Evolutionary conservation across 1,140 invertebrate genomes (phyloP).

Genomic region (Epicauta chinensis): DNA sequence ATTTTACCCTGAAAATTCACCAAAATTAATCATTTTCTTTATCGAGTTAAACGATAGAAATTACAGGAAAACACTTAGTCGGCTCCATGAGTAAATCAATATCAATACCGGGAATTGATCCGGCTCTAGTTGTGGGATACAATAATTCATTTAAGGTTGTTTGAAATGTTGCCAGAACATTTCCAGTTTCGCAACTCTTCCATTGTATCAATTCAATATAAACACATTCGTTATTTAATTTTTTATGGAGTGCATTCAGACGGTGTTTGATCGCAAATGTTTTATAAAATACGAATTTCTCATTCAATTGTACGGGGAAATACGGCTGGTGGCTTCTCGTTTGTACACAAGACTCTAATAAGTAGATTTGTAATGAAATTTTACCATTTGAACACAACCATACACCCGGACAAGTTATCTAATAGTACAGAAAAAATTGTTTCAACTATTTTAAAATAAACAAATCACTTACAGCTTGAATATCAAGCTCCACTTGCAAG

Average conservation of each 20-base stretch:
- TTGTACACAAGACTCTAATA: conserved; percentile 53
- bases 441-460: not conserved
- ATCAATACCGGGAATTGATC: conserved; percentile 47
- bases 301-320: conserved; percentile 58
- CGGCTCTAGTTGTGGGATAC: conserved; percentile 47
- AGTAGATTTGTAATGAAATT: conserved; percentile 54
- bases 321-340: conserved; percentile 51
- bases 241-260: conserved; percentile 42
- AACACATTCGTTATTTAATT: conserved; percentile 50
- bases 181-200: conserved; percentile 44
- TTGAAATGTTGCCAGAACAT: conserved; percentile 55
- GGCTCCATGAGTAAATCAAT: conserved; percentile 62
- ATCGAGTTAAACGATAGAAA: conserved; percentile 5
- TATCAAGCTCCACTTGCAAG: conserved; percentile 36
- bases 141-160: conserved; percentile 56
- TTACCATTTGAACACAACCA: conserved; percentile 66
- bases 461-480: conserved; percentile 33
- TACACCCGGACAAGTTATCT: conserved; percentile 68
- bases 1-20: conserved; percentile 48
- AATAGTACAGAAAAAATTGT: conserved; percentile 16
- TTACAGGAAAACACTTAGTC: conserved; percentile 55
- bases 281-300: conserved; percentile 60
- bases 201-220: conserved; percentile 60
- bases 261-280: conserved; percentile 48
- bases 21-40: not conserved